Evolutionary conservation across 2,888 invertebrate species (phyloP).

Genomic region (Amphipoea oculea): DNA sequence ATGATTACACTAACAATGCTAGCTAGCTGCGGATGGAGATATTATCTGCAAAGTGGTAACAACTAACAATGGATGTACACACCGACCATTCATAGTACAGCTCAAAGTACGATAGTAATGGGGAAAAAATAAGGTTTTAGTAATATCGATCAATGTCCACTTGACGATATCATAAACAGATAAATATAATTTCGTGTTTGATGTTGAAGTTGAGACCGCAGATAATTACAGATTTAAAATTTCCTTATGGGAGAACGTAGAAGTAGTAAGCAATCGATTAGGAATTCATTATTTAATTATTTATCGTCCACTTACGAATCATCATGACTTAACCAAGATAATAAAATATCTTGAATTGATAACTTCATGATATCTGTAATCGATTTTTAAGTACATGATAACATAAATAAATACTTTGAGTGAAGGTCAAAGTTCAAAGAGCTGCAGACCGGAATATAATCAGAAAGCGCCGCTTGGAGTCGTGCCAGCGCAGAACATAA

Average conservation of each 20-base stretch:
- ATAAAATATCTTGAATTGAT: constrained; percentile 37
- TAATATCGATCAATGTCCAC: constrained; percentile 6
- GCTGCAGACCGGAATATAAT: constrained; percentile 51
- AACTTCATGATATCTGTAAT: constrained; percentile 31
- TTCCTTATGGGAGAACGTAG: not conserved
- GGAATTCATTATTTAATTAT: constrained; percentile 13
- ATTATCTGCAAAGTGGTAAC: constrained; percentile 62
- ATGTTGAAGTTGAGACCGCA: not conserved
- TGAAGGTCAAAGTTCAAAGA: constrained; percentile 56
- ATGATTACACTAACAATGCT: constrained; percentile 64
- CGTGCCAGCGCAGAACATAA: constrained; percentile 40
- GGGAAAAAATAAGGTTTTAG: constrained; percentile 22
- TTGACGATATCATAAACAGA: not conserved
- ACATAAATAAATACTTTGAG: constrained; percentile 36
- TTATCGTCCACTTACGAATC: constrained; percentile 16
- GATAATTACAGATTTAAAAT: not conserved
- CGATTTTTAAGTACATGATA: constrained; percentile 42
- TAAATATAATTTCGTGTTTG: not conserved
- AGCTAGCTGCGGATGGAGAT: constrained; percentile 53
- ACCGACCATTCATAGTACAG: constrained; percentile 64
- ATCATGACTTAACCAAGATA: constrained; percentile 37
- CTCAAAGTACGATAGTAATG: constrained; percentile 36
- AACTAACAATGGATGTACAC: constrained; percentile 66
- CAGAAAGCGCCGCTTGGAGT: constrained; percentile 52
- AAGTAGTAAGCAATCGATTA: not conserved